Evolutionary conservation across 2,113 vertebrate genomes (phyloP).

Genomic region (Apaloderma vittatum): DNA sequence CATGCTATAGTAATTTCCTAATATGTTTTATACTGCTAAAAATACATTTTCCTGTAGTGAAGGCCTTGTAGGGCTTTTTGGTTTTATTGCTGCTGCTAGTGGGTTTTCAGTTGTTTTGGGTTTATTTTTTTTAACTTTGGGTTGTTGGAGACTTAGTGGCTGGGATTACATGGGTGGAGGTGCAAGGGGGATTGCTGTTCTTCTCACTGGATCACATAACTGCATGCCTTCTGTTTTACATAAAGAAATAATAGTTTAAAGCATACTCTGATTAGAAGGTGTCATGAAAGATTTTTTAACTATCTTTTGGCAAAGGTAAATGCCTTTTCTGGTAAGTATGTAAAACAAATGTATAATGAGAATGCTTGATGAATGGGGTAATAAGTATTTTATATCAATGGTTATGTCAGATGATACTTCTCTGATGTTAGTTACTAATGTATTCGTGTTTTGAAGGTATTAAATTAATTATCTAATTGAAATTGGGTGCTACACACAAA

Average conservation of each 20-base stretch:
- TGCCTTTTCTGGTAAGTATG: constrained; percentile 55
- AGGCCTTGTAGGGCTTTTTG: neutral
- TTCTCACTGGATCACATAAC: neutral
- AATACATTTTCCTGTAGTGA: neutral
- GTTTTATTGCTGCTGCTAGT: neutral
- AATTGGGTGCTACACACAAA: neutral
- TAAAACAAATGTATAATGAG: neutral
- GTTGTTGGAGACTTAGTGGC: neutral
- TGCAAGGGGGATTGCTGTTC: neutral
- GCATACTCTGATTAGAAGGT: constrained; percentile 12
- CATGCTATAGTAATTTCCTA: no score
- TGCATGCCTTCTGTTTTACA: neutral
- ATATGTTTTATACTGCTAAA: neutral
- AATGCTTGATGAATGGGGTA: neutral
- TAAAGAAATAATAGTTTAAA: constrained; percentile 24
- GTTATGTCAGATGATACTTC: neutral
- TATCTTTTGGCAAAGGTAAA: constrained; percentile 23
- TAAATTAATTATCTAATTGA: neutral
- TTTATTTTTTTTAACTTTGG: neutral
- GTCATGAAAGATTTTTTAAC: neutral
- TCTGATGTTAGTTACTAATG: neutral
- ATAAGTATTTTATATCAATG: neutral
- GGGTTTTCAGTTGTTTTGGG: neutral
- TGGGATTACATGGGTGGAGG: neutral
- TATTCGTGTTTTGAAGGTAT: neutral